Base-by-base conservation (phyloP, 1,140 invertebrate species). In the Bombus pascuorum region DNA sequence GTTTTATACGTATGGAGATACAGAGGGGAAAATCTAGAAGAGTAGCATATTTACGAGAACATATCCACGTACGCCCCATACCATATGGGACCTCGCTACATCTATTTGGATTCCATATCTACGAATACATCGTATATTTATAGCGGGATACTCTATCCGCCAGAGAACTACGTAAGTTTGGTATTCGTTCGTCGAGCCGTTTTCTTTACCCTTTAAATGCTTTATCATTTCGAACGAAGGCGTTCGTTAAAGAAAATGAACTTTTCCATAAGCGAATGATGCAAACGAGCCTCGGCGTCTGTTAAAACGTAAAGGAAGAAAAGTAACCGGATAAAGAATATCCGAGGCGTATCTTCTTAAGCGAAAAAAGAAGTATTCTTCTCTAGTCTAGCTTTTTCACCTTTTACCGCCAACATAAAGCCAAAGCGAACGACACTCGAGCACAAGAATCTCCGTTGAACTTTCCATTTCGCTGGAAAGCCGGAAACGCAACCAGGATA, bases 381-480 rank as follows among this genome's bases (percentile, higher is more conserved):
- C 25, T 34, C n/a, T n/a, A n/a, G 22, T 62, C 12, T 37, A 37
- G 65, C 37, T 77, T 71, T 57, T 71, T 39, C 25, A 10, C 76
- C 59, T 84, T 84, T 84, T 78, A 78, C 74, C 71, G 22, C 12
- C 42, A 44, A 76, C 28, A 34, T 65, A 47, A 75, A 74, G 71
- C 28, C 47, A 28, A 22, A 28, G 32, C 66, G 44, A 65, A 32
- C 18, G n/a, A 44, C 70, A 42, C 62, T 79, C 18, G 28, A 53
- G 78, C 39, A 13, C n/a, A n/a, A 53, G 70, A 73, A 59, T 68
- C 75, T 42, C 37, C 44, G 28, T 42, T 12, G 28, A 57, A 83
- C 81, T 83, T 83, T 83, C 73, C 81, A 70, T 78, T 83, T 83
- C 82, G 59, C 44, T 2, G 34, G 13, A 39, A 65, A 78, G 59